Evolutionary conservation across 1,140 invertebrate species (phyloP), one percentile per base, ranked within the genome.

Genomic region (Drosophila truncata): DNA sequence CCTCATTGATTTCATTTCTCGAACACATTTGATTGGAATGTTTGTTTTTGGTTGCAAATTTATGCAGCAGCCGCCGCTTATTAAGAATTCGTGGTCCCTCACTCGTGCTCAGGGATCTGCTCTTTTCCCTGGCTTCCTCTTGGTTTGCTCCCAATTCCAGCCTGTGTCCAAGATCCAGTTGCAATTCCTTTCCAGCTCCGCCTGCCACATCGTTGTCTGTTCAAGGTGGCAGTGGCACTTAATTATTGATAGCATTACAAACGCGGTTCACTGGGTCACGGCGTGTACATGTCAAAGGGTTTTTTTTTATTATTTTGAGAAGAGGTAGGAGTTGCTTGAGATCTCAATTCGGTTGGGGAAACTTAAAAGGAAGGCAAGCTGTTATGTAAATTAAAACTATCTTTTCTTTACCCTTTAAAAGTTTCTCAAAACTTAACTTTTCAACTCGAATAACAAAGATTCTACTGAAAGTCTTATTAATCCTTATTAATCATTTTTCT

Each of bases 231-330:
- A 88, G 80, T 71, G 81, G 80, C 84, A 88, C 84, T 88, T 88
- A 88, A 88, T 88, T 88, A 88, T 88, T 88, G 85, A 88, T 88
- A 90, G 80, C 80, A 88, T 90, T 90, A 88, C 84, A 88, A 84
- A 46, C 81, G 60, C 59, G 78, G 84, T 90, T 88, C 84, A 88
- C 42, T 84, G 64, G 84, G 84, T 88, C 85, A 88, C 60, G 39
- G 27, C 62, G 44, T 88, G 84, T 87, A 62, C 52, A 47, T 52
- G 70, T 79, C 75, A 62, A 31, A 37, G 27, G 29, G 23, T n/a
- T 69, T 67, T 20, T 9, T 39, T 23, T 7, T n/a, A n/a, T n/a
- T n/a, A n/a, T n/a, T 25, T 46, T 13, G 13, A n/a, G 13, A 44
- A 44, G 16, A 44, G 47, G 25, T 16, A 20, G n/a, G 10, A 25